Evolutionary conservation across 1,140 invertebrate species (phyloP), one percentile per base, ranked within the genome.

Genomic region (Akabosia matsudoensis): DNA sequence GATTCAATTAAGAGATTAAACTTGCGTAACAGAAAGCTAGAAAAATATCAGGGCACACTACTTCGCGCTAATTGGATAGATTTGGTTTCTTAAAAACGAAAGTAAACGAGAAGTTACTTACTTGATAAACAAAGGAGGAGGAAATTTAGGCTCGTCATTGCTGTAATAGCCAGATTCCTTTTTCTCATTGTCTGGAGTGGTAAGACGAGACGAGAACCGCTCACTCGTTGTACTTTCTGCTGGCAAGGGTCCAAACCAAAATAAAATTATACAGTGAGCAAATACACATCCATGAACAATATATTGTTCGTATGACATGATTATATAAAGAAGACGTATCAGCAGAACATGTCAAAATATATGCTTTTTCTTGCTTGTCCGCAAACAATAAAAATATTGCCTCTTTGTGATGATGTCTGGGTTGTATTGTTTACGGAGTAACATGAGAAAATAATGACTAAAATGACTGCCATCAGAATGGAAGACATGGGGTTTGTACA

Each of bases 181-280:
- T 45, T 81, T 79, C 24, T 79, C 80, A 61, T 73, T 75, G 71
- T 81, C 80, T 26, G 80, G 80, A n/a, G 80, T 81, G 4, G 80
- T 79, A 24, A 81, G 64, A 7, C 75, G 24, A 33, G 74, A 75
- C 0, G 80, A 79, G 37, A 81, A 79, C 34, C 80, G 26, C 30
- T 79, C 80, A 70, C 80, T 81, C 1, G 80, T 79, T 45, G 77
- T 79, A 70, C 80, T 81, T 73, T 81, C 80, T 79, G 75, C 61
- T 67, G 61, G 61, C 61, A 67, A 2, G 4, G 7, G 24, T 67
- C 28, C 61, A 67, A 67, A 10, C 7, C 10, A 31, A 67, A 67
- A 67, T 2, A 67, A 30, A 67, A 67, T 14, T 4, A 56, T 56
- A 45, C 18, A 45, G 37, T 45, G 37, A 45, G 37, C 37, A n/a